Evolutionary conservation across 2,113 vertebrate species (phyloP), one percentile per base, ranked within the genome.

Genomic region (Argyrosomus japonicus): DNA sequence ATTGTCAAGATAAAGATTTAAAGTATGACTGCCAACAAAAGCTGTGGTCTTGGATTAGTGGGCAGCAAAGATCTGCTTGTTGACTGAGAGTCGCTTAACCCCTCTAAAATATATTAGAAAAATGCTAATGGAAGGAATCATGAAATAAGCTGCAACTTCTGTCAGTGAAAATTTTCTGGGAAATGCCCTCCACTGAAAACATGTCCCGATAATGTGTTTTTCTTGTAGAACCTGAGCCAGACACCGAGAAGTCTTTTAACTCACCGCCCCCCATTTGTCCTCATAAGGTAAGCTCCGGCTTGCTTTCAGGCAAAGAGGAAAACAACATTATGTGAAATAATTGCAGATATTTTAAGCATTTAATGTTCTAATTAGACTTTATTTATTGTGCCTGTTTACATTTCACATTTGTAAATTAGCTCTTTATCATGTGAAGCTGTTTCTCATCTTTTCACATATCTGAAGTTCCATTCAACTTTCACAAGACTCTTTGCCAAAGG

Each of bases 231-330:
- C 88, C 91, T 70, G 47, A 86, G 79, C 86, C 95, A 95, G 85
- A 94, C 93, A 60, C 91, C 94, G 27, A 96, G 77, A 94, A 91
- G 84, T 90, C 95, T 82, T 93, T 95, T 82, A 87, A 81, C 90
- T 93, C 94, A 15, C 83, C 93, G 25, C 87, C 90, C 63, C 86
- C 91, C 70, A 93, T 92, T 68, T 96, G 95, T 89, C 95, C 95
- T 77, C 95, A 96, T 92, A 95, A 96, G 95, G 95, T 96, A 93
- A 95, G 90, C 82, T 50, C 62, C 64, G 61, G 58, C 29, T 71
- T 79, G 50, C 74, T 75, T 73, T 65, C 70, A 86, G 23, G 36
- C 36, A 69, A 45, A 36, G 51, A 50, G 43, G 77, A 47, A 81
- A 82, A 82, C 50, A 83, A 21, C 25, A 80, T 77, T 68, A 75